These are phyloP conservation scores for Heterohyrax brucei DNA, from an alignment of 2,797 vertebrate genomes.

Conservation along the genomic window DNA sequence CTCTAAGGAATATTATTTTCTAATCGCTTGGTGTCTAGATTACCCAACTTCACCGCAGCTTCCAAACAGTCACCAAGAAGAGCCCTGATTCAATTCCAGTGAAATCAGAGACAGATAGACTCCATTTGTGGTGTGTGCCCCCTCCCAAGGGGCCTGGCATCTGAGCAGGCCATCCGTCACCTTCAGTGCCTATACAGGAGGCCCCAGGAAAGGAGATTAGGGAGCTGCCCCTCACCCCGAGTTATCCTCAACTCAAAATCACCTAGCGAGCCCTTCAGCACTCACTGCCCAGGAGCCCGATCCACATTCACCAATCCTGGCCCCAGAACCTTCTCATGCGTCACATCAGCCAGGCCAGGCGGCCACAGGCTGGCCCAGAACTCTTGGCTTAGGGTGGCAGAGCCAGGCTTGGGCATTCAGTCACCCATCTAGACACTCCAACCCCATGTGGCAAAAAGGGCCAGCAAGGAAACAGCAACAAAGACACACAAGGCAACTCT, in stretches of 20 bases:
- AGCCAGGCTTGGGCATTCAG: not conserved
- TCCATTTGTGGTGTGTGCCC: not conserved
- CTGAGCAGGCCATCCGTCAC: constrained; percentile 43
- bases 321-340: not conserved
- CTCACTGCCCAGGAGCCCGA: not conserved
- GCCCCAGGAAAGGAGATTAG: not conserved
- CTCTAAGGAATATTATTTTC: constrained; percentile 8
- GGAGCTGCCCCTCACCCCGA: not conserved
- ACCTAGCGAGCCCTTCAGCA: not conserved
- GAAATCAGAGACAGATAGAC: constrained; percentile 46
- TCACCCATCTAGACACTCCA: not conserved
- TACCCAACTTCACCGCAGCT: constrained; percentile 33
- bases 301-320: not conserved
- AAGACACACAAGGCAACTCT: fast-evolving
- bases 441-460: not conserved
- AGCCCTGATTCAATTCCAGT: constrained; percentile 74
- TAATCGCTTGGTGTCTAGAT: constrained; percentile 10
- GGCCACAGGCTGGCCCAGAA: not conserved
- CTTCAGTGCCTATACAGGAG: not conserved
- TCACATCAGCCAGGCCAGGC: not conserved
- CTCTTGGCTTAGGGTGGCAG: fast-evolving
- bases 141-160: not conserved
- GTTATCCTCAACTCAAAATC: not conserved
- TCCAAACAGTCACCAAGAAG: constrained; percentile 29
- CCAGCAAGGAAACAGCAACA: not conserved